These are phyloP conservation scores for Tragelaphus strepsiceros DNA, from an alignment of 2,113 vertebrate species.

Conservation along the genomic window DNA sequence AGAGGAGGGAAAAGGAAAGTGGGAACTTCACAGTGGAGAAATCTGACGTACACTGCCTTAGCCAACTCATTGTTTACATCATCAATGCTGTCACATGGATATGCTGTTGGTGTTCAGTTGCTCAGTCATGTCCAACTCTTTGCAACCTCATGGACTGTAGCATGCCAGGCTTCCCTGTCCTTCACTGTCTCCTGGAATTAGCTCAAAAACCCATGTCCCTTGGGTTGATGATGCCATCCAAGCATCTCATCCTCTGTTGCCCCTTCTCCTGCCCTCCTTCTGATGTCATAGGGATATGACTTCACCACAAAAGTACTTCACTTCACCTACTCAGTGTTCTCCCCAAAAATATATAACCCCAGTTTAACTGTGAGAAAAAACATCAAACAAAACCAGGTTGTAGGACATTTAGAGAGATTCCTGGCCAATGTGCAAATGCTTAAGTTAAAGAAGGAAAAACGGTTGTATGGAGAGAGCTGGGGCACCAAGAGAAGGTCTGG, in stretches of 20 bases:
- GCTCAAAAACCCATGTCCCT: neutral
- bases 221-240: neutral
- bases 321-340: neutral
- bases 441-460: neutral
- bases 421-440: neutral
- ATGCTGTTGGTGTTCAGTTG: neutral
- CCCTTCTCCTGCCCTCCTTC: neutral
- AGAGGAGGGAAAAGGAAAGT: neutral
- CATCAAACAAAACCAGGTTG: neutral
- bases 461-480: fast-evolving
- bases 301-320: neutral
- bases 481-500: fast-evolving
- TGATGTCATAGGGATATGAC: neutral
- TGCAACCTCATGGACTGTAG: neutral
- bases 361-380: neutral
- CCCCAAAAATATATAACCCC: neutral
- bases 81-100: neutral
- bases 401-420: neutral
- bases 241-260: neutral
- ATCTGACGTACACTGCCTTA: neutral
- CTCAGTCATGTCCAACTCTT: neutral
- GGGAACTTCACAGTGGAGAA: neutral
- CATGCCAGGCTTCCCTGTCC: neutral
- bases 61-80: neutral
- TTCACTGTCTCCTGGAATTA: neutral